Evolutionary conservation across 2,888 invertebrate species (phyloP).

Genomic region (Agrochola circellaris): DNA sequence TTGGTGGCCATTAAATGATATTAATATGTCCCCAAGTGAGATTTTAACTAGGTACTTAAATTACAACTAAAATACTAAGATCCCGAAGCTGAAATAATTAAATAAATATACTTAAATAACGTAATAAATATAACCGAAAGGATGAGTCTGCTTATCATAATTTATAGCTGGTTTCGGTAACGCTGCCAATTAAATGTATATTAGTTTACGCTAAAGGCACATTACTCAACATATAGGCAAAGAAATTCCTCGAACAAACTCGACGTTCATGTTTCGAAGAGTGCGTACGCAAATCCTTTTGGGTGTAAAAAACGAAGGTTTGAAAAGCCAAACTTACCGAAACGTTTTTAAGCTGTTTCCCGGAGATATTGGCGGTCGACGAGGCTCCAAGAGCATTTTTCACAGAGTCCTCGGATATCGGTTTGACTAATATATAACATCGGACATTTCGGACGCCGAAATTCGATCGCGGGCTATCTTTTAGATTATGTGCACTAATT

Average conservation of each 20-base stretch:
- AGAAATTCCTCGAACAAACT: constrained; percentile 70
- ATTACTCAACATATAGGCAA: constrained; percentile 70
- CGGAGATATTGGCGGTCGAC: constrained; percentile 83
- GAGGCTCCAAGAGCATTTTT: constrained; percentile 78
- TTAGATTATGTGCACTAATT: constrained; percentile 73
- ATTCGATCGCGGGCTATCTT: constrained; percentile 68
- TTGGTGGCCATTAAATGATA: background rate
- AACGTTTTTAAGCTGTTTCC: constrained; percentile 82
- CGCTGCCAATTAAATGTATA: constrained; percentile 72
- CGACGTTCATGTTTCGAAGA: constrained; percentile 70
- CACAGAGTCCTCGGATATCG: constrained; percentile 77
- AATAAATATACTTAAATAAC: constrained; percentile 19
- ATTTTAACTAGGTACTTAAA: background rate
- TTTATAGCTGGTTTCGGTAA: constrained; percentile 65
- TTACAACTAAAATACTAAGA: background rate
- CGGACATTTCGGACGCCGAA: constrained; percentile 70
- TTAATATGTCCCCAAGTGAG: background rate
- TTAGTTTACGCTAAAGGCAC: constrained; percentile 69
- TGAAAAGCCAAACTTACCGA: constrained; percentile 79
- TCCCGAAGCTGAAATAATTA: background rate
- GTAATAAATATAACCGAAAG: constrained; percentile 51
- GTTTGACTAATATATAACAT: constrained; percentile 80
- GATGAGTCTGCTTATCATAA: constrained; percentile 49
- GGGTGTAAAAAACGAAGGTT: constrained; percentile 81
- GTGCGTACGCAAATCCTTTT: constrained; percentile 77